Evolutionary conservation across 2,113 vertebrate genomes (phyloP).

Genomic region (Microtus montanus): DNA sequence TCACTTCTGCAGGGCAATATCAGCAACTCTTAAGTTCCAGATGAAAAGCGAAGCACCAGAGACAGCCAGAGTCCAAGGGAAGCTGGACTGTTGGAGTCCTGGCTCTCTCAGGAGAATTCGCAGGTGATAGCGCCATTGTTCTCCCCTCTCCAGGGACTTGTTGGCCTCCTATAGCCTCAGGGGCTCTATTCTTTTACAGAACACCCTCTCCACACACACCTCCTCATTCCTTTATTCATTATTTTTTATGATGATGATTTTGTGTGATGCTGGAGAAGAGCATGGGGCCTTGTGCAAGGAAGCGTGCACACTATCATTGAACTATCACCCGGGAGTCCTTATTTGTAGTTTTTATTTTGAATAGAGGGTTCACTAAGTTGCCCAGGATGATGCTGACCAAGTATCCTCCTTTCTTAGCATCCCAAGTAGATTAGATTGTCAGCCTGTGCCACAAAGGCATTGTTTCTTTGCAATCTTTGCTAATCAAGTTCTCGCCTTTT

Average conservation of each 20-base stretch:
- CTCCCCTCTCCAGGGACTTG: background rate
- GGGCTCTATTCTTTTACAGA: background rate
- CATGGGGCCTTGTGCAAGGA: background rate
- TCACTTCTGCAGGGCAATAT: background rate
- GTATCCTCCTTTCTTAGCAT: background rate
- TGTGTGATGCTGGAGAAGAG: no score
- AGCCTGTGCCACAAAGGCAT: background rate
- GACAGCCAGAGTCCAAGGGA: background rate
- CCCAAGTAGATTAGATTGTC: background rate
- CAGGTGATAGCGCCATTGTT: background rate
- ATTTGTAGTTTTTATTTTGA: background rate
- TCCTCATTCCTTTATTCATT: background rate
- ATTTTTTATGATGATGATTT: background rate
- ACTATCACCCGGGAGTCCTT: background rate
- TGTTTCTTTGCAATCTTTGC: background rate
- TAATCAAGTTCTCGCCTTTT: background rate
- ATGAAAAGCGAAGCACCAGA: background rate
- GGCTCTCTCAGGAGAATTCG: background rate
- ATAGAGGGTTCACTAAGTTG: background rate
- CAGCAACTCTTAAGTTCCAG: background rate
- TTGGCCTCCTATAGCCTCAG: background rate
- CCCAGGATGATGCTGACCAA: background rate
- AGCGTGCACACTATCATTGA: background rate
- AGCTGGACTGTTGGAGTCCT: background rate
- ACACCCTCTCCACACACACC: background rate